Evolutionary conservation across 2,888 invertebrate genomes (phyloP), one percentile per base, ranked within the genome.

Genomic region (Tenthredo notha): DNA sequence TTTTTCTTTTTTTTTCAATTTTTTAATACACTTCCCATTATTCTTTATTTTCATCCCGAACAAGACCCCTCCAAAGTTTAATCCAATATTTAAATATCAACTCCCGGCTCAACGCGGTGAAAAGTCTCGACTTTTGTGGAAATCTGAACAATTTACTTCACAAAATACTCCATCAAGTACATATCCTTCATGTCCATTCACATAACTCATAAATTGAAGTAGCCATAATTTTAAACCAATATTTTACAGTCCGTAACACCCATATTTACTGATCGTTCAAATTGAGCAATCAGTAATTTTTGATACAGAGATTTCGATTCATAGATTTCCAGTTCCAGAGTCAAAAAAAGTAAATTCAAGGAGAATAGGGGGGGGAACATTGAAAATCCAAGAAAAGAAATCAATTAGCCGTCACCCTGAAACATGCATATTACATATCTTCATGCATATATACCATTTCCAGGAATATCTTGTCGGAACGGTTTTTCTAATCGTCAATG

Each of bases 401-500:
- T 18, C 47, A 47, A 15, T 47, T 18, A 47, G 47, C 47, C 12
- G 0, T 47, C 47, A 58, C 21, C n/a, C 4, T 1, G 15, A 75
- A 15, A 50, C 29, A 43, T 25, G 29, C 75, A 43, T 75, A 21
- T 29, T 43, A 29, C 21, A 75, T 72, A 75, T 72, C 6, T 10
- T 43, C n/a, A 43, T 29, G 65, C 15, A 65, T 29, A 12, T 0
- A 65, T 21, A 12, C 29, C 25, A 1, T 21, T 40, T 18, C 72
- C 40, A 40, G 40, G 37, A 40, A 40, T 33, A 40, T n/a, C 6
- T 40, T 37, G 37, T 40, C 70, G 21, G 18, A 72, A 37, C 40
- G 37, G 72, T 37, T 72, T 72, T 21, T 72, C n/a, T 72, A 72
- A 72, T 40, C 18, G 40, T 72, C 37, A 72, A 72, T 18, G 40